Evolutionary conservation across 1,140 invertebrate genomes (phyloP), one percentile per base, ranked within the genome.

Genomic region (Drosophila pachea): DNA sequence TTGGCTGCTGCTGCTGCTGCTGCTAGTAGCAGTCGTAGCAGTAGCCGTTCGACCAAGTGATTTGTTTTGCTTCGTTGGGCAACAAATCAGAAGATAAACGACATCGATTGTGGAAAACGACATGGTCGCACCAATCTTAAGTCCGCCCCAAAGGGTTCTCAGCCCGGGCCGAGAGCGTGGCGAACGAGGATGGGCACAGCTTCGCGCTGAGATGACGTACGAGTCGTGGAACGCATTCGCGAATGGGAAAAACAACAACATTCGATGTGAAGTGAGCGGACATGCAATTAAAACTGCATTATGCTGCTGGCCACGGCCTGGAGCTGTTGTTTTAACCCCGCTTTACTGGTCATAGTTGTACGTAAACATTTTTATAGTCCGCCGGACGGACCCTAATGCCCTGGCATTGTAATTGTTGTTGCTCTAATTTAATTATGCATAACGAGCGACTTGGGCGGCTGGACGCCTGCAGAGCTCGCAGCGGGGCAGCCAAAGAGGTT

Each of bases 61-160:
- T 84, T 84, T 84, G 79, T 84, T 84, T 84, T 84, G 79, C 61
- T 79, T 84, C 79, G 79, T 84, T 84, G 74, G 79, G 79, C 81
- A 84, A 84, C 79, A 84, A 84, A 84, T 84, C 79, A 84, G 81
- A 84, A 84, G 79, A 84, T 84, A 84, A 84, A 84, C 79, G 79
- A 86, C 79, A 81, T 86, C 81, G 81, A 84, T 84, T 84, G 79
- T 52, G 81, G 69, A 76, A 69, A 86, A 76, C 73, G 79, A 84
- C 79, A 86, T 68, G 73, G 66, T 59, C 72, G 52, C 33, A 52
- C 61, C 36, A 68, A 29, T 33, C 14, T 22, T n/a, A 42, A 40
- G 14, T 33, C 63, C 58, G 38, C 8, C 40, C 53, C 31, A 49
- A 74, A 68, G 72, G 58, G 58, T 83, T 78, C 56, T 32, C 29